Evolutionary conservation across 2,888 invertebrate genomes (phyloP).

Genomic region (Griposia aprilina): DNA sequence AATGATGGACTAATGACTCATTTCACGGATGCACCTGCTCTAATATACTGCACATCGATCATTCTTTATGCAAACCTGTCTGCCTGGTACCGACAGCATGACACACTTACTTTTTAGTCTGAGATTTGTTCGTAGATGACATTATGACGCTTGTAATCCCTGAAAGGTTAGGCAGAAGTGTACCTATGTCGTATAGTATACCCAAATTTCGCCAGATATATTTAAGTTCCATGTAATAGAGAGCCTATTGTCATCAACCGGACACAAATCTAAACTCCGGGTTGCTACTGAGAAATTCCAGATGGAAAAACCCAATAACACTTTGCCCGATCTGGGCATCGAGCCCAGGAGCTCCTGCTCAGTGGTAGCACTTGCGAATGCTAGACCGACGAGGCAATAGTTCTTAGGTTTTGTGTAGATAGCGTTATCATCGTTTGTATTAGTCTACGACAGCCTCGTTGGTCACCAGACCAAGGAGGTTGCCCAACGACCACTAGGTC

Average conservation of each 20-base stretch:
- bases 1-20: slow-evolving; percentile 72
- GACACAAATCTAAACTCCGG: neutral
- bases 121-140: neutral
- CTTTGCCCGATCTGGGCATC: neutral
- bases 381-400: neutral
- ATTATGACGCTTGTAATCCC: neutral
- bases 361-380: neutral
- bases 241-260: neutral
- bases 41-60: slow-evolving; percentile 71
- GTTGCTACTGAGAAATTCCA: neutral
- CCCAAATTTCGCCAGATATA: neutral
- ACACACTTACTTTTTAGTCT: neutral
- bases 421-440: neutral
- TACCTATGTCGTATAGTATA: neutral
- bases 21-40: slow-evolving; percentile 72
- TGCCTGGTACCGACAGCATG: slow-evolving; percentile 64
- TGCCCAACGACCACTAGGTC: too few relatives aligned
- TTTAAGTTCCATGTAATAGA: neutral
- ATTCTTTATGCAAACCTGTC: slow-evolving; percentile 69
- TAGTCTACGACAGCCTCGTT: neutral
- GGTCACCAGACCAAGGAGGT: too few relatives aligned
- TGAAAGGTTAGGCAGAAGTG: neutral
- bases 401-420: neutral
- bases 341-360: neutral
- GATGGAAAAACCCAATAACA: neutral